Evolutionary conservation across 2,888 invertebrate species (phyloP).

Genomic region (Nymphalis polychloros): DNA sequence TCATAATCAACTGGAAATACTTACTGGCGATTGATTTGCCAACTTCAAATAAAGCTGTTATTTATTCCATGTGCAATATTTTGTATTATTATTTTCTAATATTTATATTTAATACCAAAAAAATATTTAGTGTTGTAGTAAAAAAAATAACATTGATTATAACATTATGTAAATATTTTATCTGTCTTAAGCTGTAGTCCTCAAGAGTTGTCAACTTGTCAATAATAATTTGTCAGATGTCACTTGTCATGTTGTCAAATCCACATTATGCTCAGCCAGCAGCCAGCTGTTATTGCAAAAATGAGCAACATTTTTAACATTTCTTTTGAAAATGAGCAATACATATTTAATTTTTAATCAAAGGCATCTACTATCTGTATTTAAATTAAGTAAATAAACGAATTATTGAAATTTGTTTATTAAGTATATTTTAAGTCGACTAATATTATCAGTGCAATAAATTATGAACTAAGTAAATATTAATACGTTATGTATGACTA

Average conservation of each 20-base stretch:
- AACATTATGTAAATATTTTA: background rate
- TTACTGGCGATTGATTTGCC: no score
- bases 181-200: slow-evolving; percentile 5
- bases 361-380: slow-evolving; percentile 26
- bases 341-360: slow-evolving; percentile 31
- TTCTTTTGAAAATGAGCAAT: slow-evolving; percentile 47
- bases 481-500: slow-evolving; percentile 70
- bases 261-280: slow-evolving; percentile 23
- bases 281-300: slow-evolving; percentile 31
- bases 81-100: no score
- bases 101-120: no score
- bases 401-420: slow-evolving; percentile 2
- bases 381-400: slow-evolving; percentile 8
- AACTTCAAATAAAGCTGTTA: no score
- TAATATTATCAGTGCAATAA: slow-evolving; percentile 35
- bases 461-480: slow-evolving; percentile 53
- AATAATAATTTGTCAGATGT: background rate
- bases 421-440: slow-evolving; percentile 1
- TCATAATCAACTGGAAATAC: no score
- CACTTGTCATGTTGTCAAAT: background rate
- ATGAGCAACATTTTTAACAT: slow-evolving; percentile 33
- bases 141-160: no score
- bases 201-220: slow-evolving; percentile 18
- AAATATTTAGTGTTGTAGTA: no score
- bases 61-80: no score